phyloP scores from a whole-genome alignment of 2,113 vertebrate species.

The Brienomyrus brachyistius region DNA sequence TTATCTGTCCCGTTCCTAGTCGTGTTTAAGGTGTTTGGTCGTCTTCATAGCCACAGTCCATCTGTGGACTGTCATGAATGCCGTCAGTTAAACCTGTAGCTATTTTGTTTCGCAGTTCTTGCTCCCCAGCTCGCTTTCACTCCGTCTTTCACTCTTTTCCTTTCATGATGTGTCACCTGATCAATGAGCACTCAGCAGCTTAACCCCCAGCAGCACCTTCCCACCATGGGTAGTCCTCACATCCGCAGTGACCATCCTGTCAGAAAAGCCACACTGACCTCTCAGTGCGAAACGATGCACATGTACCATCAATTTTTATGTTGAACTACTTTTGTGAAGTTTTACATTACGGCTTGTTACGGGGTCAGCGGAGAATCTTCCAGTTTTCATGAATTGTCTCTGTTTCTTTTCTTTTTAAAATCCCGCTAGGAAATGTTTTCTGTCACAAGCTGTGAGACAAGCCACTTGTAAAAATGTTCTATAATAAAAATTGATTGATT shows the following conservation, averaged over 20 bases:
- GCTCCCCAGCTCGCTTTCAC: neutral
- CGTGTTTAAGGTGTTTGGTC: neutral
- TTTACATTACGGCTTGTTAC: neutral
- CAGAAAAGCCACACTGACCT: neutral
- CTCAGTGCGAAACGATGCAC: neutral
- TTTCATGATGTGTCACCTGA: neutral
- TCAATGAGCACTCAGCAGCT: neutral
- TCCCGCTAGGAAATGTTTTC: neutral
- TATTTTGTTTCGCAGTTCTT: neutral
- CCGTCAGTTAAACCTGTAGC: neutral
- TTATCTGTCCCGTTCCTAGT: neutral
- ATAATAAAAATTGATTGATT: conserved; percentile 11
- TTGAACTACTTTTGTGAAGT: neutral
- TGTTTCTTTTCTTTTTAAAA: neutral
- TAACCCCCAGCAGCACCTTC: neutral
- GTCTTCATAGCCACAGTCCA: neutral
- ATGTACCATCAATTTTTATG: neutral
- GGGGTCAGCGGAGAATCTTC: neutral
- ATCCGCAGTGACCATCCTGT: neutral
- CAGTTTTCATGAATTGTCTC: neutral
- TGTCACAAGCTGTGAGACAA: neutral
- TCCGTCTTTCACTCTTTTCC: neutral
- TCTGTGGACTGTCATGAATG: neutral
- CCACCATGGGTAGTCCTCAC: neutral
- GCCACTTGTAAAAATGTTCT: conserved; percentile 5